Percentiles rank a stretch among this genome's conserved stretches.
phyloP scores from a whole-genome alignment of 2,113 vertebrate species.

The Globicephala melas region DNA sequence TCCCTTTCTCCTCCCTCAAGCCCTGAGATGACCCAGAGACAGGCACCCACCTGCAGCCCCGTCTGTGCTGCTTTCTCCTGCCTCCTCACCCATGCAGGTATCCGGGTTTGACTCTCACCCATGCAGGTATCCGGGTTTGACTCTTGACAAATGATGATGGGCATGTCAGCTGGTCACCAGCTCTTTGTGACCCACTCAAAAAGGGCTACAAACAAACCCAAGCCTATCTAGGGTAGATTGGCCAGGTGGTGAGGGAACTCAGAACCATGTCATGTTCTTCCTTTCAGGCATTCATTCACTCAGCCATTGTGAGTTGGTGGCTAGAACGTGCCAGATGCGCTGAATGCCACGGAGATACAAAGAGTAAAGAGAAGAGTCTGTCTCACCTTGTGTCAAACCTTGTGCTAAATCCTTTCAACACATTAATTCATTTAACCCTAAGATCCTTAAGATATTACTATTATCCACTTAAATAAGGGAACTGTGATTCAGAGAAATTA shows the following conservation, averaged over 20 bases:
- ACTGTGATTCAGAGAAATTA: conserved; percentile 32
- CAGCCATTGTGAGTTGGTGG: neutral
- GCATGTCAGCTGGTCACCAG: neutral
- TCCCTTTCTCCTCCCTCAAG: neutral
- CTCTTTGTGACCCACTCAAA: neutral
- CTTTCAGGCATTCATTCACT: neutral
- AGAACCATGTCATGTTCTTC: neutral
- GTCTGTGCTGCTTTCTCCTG: neutral
- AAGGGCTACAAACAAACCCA: neutral
- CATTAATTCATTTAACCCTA: neutral
- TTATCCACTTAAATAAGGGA: neutral
- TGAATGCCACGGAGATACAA: neutral
- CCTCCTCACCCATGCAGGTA: neutral
- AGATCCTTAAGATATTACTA: neutral
- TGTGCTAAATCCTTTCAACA: neutral
- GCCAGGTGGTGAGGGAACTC: neutral
- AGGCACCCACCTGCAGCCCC: neutral
- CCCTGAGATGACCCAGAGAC: neutral
- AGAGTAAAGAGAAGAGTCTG: neutral
- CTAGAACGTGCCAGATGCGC: neutral
- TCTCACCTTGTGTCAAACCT: neutral
- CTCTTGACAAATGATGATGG: neutral
- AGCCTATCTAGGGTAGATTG: neutral
- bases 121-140: neutral
- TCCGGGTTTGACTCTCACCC: neutral